phyloP scores from a whole-genome alignment of 2,113 vertebrate species.

The Tachuris rubrigastra region DNA sequence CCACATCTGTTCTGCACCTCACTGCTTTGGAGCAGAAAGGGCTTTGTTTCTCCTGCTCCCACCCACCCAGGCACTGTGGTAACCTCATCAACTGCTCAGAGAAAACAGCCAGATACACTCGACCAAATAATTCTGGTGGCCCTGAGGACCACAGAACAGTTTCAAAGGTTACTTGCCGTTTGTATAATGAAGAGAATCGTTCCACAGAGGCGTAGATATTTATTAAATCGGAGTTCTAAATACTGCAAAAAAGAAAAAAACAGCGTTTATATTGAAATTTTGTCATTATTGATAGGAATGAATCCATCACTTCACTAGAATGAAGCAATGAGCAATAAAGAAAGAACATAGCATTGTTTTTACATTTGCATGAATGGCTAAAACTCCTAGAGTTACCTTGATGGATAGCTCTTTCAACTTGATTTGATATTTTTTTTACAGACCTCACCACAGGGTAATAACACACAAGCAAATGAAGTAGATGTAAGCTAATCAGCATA shows the following conservation, averaged over 20 bases:
- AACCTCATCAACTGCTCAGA: background rate
- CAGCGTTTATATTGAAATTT: background rate
- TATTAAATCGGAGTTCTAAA: slow-evolving; percentile 88
- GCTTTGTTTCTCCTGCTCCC: background rate
- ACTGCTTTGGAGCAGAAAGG: background rate
- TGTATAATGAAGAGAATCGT: slow-evolving; percentile 84
- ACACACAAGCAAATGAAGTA: background rate
- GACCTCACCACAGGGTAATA: background rate
- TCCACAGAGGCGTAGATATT: slow-evolving; percentile 80
- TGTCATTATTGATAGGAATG: background rate
- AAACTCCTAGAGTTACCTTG: background rate
- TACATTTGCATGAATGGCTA: background rate
- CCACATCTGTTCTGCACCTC: background rate
- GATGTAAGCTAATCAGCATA: background rate
- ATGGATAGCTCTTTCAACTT: background rate
- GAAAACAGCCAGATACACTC: background rate
- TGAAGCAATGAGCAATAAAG: background rate
- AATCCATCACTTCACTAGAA: background rate
- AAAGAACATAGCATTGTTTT: background rate
- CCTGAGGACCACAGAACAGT: background rate
- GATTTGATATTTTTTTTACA: background rate
- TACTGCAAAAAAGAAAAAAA: slow-evolving; percentile 76
- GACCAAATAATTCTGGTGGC: background rate
- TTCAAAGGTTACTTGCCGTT: slow-evolving; percentile 79
- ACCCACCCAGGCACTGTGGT: background rate